Conservation (phyloP, 2,888 invertebrate genomes). For the Rhodophaea formosa region DNA sequence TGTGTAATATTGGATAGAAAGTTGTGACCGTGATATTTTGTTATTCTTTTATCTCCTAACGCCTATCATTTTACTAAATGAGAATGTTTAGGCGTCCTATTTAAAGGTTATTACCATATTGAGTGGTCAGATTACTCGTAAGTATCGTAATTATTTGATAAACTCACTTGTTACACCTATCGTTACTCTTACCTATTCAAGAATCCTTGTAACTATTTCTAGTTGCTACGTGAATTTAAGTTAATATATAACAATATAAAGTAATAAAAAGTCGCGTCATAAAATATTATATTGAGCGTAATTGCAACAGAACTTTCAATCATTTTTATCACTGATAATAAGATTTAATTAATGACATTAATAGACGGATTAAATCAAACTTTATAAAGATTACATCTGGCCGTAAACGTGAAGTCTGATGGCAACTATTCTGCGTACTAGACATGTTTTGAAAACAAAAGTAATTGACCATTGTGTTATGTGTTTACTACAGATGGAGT, state of each 20-base stretch:
- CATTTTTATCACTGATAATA: no score
- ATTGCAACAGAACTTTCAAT: no score
- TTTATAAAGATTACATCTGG: no score
- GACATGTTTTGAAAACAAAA: background rate
- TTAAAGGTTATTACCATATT: slow-evolving; percentile 55
- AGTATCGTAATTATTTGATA: slow-evolving; percentile 9
- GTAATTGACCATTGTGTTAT: background rate
- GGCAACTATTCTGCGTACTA: background rate
- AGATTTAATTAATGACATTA: no score
- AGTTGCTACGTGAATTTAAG: background rate
- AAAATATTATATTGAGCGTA: no score
- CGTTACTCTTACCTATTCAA: background rate
- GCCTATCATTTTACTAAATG: slow-evolving; percentile 29
- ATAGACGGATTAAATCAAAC: no score
- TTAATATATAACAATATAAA: no score
- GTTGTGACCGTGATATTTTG: slow-evolving; percentile 27
- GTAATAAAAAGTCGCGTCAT: no score
- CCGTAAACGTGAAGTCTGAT: background rate
- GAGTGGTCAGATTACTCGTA: slow-evolving; percentile 14
- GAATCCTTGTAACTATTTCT: background rate
- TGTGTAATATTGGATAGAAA: slow-evolving; percentile 12
- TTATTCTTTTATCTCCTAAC: slow-evolving; percentile 39
- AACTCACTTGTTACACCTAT: background rate
- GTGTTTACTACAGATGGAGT: background rate
- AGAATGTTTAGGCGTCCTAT: slow-evolving; percentile 49